phyloP scores from a whole-genome alignment of 2,888 invertebrate genomes.

The Diarsia rubi region DNA sequence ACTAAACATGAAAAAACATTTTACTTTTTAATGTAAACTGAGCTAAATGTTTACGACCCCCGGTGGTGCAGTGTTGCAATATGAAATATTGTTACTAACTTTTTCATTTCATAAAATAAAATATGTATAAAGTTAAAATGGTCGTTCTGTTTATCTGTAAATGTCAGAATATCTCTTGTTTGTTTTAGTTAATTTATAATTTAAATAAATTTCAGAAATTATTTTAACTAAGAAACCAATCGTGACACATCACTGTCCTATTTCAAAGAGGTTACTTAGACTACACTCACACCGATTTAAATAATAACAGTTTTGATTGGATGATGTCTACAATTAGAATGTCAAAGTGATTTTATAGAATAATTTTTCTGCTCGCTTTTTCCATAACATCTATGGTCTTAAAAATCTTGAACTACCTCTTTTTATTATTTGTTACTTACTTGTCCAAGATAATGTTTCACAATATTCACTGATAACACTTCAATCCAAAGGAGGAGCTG shows the following conservation, averaged over 20 bases:
- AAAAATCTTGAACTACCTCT: not conserved
- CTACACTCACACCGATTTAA: not conserved
- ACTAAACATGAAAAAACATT: slow-evolving; percentile 11
- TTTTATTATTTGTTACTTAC: slow-evolving; percentile 36
- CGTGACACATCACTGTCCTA: not conserved
- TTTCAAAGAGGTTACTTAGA: not conserved
- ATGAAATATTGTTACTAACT: slow-evolving; percentile 24
- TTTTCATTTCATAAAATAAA: slow-evolving; percentile 13
- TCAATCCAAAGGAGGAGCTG: slow-evolving; percentile 30
- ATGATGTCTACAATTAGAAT: not conserved
- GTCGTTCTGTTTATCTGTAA: not conserved
- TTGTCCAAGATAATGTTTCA: slow-evolving; percentile 18
- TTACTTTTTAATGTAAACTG: not conserved
- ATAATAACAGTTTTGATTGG: not conserved
- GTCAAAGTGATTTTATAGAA: not conserved
- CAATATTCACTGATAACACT: slow-evolving; percentile 37
- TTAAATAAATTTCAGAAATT: not conserved
- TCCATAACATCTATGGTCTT: not conserved
- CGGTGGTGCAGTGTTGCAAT: not conserved
- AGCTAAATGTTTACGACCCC: slow-evolving; percentile 17
- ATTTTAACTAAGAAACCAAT: not conserved
- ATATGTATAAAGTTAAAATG: not conserved
- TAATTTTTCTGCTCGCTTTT: not conserved
- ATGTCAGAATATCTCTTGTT: not conserved
- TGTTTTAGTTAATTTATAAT: too few species aligned